phyloP scores from a whole-genome alignment of 2,797 vertebrate genomes.

The Vireo griseus region DNA sequence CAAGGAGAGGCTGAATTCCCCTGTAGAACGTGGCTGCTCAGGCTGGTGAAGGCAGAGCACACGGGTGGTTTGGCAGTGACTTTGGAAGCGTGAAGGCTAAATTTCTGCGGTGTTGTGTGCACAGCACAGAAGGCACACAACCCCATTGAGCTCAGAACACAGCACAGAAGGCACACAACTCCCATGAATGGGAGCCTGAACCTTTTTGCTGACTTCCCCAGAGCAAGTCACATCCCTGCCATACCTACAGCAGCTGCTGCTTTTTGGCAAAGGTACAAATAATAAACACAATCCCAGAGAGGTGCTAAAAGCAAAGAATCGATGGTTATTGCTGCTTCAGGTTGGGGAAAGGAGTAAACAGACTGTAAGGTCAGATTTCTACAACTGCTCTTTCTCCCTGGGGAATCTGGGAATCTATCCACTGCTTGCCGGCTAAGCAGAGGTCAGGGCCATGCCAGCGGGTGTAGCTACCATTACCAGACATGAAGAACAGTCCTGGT shows the following conservation, averaged over 20 bases:
- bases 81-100: not conserved
- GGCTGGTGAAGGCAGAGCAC: not conserved
- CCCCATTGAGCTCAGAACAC: not conserved
- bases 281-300: constrained; percentile 12
- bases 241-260: constrained; percentile 12
- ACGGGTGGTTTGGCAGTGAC: not conserved
- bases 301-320: constrained; percentile 39
- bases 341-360: constrained; percentile 13
- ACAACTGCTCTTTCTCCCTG: not conserved
- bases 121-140: not conserved
- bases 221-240: not conserved
- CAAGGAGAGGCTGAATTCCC: not conserved
- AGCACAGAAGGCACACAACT: not conserved
- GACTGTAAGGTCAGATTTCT: not conserved
- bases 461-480: not conserved
- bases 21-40: not conserved
- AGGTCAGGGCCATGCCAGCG: not conserved
- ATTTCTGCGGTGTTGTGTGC: not conserved
- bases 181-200: not conserved
- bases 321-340: not conserved
- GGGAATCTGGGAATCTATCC: not conserved
- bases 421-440: not conserved
- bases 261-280: not conserved
- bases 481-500: not conserved
- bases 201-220: not conserved